Conservation (phyloP, 2,797 vertebrate species). For the Tapirus indicus region DNA sequence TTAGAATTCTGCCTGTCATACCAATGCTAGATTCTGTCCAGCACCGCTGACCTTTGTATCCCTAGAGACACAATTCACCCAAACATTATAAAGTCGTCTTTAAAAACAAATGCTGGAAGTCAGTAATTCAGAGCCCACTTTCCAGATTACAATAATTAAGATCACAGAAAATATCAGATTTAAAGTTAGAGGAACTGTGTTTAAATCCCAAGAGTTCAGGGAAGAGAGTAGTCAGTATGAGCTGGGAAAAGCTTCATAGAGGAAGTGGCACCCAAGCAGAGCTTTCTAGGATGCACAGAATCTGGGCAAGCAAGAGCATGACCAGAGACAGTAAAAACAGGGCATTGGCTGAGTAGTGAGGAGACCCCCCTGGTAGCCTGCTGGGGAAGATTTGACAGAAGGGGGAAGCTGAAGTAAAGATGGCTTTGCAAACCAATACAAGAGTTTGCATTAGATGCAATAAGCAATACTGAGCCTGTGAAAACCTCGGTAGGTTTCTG, state of each 20-base stretch:
- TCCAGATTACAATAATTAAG: not conserved
- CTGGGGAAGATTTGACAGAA: not conserved
- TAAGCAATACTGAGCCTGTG: not conserved
- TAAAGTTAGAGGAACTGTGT: not conserved
- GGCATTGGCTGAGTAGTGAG: not conserved
- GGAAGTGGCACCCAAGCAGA: not conserved
- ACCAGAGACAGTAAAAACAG: not conserved
- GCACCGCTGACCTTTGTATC: not conserved
- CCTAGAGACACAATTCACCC: not conserved
- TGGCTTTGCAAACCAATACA: not conserved
- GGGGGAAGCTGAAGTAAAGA: not conserved
- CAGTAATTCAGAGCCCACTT: not conserved
- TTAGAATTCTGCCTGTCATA: not conserved
- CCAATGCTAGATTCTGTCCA: not conserved
- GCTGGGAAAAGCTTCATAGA: not conserved
- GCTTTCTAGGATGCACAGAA: not conserved
- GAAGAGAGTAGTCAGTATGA: not conserved
- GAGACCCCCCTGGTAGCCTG: not conserved
- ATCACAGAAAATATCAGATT: not conserved
- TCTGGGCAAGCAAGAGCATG: not conserved
- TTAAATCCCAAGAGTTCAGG: not conserved
- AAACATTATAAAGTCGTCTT: not conserved
- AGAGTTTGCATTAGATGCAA: not conserved
- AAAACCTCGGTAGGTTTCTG: not conserved
- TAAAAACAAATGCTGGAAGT: not conserved